Evolutionary conservation across 2,888 invertebrate species (phyloP), one percentile per base, ranked within the genome.

Genomic region (Dyspetes luteomarginatus): DNA sequence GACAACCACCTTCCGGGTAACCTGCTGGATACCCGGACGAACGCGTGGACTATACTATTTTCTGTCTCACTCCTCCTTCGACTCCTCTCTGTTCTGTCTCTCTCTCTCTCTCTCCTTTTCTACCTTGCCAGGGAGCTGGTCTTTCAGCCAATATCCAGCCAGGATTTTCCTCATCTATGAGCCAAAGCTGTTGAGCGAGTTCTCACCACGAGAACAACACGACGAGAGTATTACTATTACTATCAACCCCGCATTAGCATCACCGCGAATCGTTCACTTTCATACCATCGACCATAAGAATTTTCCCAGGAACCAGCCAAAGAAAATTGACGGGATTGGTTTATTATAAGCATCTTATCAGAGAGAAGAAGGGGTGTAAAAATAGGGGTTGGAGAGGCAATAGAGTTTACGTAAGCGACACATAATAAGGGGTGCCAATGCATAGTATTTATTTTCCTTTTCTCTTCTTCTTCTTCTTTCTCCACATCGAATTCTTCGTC

Each of bases 1-100:
- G 78, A 84, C 85, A 78, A 83, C 86, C 86, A 85, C 85, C 88
- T 87, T 87, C 84, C 81, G 83, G 84, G 86, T 83, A 81, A n/a
- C 76, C 83, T 72, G 84, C 80, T 48, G 80, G 72, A 68, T 77
- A 45, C 67, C 76, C 19, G 77, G 71, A 78, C 77, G 58, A 76
- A 45, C 80, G 75, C 73, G 80, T 80, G 67, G 81, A 64, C 75
- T 62, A 17, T 28, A 15, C 52, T 41, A 60, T 55, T 26, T 52
- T 58, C 28, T 56, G 24, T 60, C 26, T 58, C 17, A 15, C 55
- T 3, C 4, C 52, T 26, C 19, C 55, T 17, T 43, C 19, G 41
- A 22, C 43, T 41, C 52, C 24, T 19, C 22, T 43, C 15, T 26
- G 58, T 75, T 83, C 43, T 30, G 43, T 69, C 64, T 30, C 36